Base-by-base conservation (phyloP, 2,797 vertebrate species). In the Tangara arthus region DNA sequence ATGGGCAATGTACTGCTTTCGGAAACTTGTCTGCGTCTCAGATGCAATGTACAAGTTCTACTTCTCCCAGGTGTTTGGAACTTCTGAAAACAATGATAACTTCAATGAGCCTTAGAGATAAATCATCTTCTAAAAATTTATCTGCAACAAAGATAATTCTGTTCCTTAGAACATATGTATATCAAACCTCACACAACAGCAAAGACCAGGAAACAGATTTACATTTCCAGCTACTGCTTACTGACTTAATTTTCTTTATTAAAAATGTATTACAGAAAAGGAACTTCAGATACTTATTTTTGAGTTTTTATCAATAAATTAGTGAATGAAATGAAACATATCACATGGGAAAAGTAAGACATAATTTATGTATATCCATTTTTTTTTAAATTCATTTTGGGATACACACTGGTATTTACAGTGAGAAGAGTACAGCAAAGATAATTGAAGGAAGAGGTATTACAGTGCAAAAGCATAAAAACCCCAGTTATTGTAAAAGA, bases 401-500 rank as follows among this genome's bases (percentile, higher is more conserved):
- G 42, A 90, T 71, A 46, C 55, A 50, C 37, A 64, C 26, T 89
- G 49, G 26, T 90, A 60, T 81, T 81, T 84, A 75, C 52, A 66
- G 27, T 34, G 30, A 90, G 56, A 87, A 63, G 24, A 34, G 30
- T 56, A 76, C 20, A 77, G 90, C 60, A 84, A 84, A 80, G 78
- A 82, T 64, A 82, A 92, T 57, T 76, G 78, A 87, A 90, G 60
- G 68, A 90, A 91, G 64, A 94, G 49, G 73, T 82, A 89, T 79
- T 91, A 90, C 39, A 35, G 52, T 47, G 56, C 18, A 63, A 94
- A 87, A 60, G 75, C 75, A 80, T 77, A 57, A 85, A 87, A 85
- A 84, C 24, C 66, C 46, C 60, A 79, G 71, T 93, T 92, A 94
- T 82, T 94, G 90, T 76, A 96, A 41, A 93, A 95, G 93, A 95